A percentile compares a stretch with the other conserved stretches of the same genome.
These are phyloP conservation scores for Chaenogobius annularis DNA, from an alignment of 2,113 vertebrate genomes.

Conservation along the genomic window DNA sequence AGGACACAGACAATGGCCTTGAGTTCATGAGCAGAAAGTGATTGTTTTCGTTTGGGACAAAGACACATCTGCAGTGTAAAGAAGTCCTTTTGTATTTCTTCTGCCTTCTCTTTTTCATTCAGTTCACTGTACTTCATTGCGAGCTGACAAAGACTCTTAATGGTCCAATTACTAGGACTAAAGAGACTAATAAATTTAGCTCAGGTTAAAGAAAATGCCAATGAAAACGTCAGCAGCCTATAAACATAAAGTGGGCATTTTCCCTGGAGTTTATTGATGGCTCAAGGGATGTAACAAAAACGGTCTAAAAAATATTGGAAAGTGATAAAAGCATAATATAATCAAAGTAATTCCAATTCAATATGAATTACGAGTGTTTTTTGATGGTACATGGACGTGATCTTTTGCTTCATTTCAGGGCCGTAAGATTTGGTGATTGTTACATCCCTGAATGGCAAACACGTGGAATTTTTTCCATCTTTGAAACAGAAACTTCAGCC, in stretches of 20 bases:
- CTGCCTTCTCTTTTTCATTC: slow-evolving; percentile 35
- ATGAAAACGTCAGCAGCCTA: slow-evolving; percentile 63
- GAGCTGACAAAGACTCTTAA: slow-evolving; percentile 58
- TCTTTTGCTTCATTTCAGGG: neutral
- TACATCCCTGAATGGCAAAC: neutral
- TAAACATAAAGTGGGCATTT: slow-evolving; percentile 53
- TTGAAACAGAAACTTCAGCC: neutral
- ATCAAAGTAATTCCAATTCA: neutral
- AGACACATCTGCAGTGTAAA: slow-evolving; percentile 35
- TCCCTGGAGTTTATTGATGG: slow-evolving; percentile 33
- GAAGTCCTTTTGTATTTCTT: slow-evolving; percentile 22
- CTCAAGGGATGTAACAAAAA: neutral
- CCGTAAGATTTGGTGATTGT: neutral
- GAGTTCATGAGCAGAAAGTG: slow-evolving; percentile 27
- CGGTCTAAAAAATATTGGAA: neutral
- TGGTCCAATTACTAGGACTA: slow-evolving; percentile 60
- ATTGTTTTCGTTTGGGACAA: slow-evolving; percentile 23
- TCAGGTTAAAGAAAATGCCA: slow-evolving; percentile 64
- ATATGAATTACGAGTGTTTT: neutral
- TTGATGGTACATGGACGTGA: neutral
- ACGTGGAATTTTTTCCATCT: neutral
- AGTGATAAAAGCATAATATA: no score
- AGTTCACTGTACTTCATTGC: slow-evolving; percentile 39
- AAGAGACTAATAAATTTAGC: slow-evolving; percentile 65
- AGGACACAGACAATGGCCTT: slow-evolving; percentile 33